phyloP scores from a whole-genome alignment of 2,113 vertebrate genomes.

The Heterotilapia buettikoferi region DNA sequence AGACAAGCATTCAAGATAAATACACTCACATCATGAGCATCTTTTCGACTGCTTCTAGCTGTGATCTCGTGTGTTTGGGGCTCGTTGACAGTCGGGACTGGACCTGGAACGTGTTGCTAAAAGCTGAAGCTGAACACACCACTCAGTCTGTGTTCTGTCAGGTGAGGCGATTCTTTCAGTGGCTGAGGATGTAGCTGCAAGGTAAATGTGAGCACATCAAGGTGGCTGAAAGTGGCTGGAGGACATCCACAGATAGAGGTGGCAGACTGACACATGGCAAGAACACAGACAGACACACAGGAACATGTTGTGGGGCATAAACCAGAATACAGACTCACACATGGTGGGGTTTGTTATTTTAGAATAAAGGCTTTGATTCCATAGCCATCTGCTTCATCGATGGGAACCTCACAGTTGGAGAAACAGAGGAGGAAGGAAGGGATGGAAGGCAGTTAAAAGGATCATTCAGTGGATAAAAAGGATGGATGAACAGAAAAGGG shows the following conservation, averaged over 20 bases:
- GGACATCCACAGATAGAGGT: background rate
- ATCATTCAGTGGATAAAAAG: background rate
- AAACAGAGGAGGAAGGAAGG: background rate
- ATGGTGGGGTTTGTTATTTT: background rate
- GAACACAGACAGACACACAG: background rate
- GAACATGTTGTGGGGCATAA: background rate
- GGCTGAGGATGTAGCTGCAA: background rate
- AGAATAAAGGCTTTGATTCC: accelerated
- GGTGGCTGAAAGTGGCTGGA: background rate
- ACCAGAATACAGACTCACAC: background rate
- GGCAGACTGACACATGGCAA: background rate
- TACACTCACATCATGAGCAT: background rate
- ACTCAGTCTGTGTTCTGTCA: background rate
- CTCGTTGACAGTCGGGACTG: background rate
- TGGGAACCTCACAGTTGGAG: background rate
- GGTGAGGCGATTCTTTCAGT: background rate
- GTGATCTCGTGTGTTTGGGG: background rate
- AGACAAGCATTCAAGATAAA: background rate
- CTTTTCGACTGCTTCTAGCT: background rate
- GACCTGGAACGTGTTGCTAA: background rate
- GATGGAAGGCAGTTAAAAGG: background rate
- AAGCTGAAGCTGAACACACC: background rate
- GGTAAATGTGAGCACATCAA: background rate
- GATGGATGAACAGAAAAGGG: background rate
- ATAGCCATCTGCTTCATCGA: conserved; percentile 21